Percentiles rank a stretch among this genome's conserved stretches.
Conservation (phyloP, 53 echinoderm and acorn worm genomes). For the Arbacia lixula region DNA sequence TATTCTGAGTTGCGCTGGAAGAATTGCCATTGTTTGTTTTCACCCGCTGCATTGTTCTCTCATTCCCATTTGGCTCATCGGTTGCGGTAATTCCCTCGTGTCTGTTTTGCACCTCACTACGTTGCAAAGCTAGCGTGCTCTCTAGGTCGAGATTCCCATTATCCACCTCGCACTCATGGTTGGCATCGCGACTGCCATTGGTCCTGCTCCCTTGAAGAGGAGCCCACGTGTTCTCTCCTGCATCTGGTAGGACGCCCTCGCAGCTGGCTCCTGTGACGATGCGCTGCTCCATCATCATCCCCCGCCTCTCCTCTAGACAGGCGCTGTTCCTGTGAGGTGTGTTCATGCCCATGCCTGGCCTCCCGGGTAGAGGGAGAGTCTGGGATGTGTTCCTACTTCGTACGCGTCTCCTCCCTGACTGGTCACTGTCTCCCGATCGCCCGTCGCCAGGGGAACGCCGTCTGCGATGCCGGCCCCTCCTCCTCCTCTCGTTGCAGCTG, state of each 20-base stretch:
- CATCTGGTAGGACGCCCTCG: constrained; percentile 6
- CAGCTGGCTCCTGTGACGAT: constrained; percentile 36
- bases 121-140: constrained; percentile 3
- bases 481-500: constrained; percentile 16
- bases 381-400: constrained; percentile 1
- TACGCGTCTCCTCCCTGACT: constrained; percentile 39
- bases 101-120: too few relatives aligned
- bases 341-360: constrained; percentile 46
- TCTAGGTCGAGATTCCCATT: constrained; percentile 25
- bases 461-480: constrained; percentile 34
- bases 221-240: constrained; percentile 30
- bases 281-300: constrained; percentile 8
- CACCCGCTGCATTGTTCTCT: not conserved
- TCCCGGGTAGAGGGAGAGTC: constrained; percentile 14
- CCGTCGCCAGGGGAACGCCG: constrained; percentile 38
- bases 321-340: constrained; percentile 46
- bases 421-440: constrained; percentile 46
- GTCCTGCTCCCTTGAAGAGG: constrained; percentile 8
- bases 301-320: constrained; percentile 37
- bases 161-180: constrained; percentile 8
- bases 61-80: constrained; percentile 13
- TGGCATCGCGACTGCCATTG: constrained; percentile 1
- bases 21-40: constrained; percentile 4
- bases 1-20: constrained; percentile 17
- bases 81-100: not conserved